Evolutionary conservation across 2,113 vertebrate species (phyloP), one percentile per base, ranked within the genome.

Genomic region (Accipiter cooperii): DNA sequence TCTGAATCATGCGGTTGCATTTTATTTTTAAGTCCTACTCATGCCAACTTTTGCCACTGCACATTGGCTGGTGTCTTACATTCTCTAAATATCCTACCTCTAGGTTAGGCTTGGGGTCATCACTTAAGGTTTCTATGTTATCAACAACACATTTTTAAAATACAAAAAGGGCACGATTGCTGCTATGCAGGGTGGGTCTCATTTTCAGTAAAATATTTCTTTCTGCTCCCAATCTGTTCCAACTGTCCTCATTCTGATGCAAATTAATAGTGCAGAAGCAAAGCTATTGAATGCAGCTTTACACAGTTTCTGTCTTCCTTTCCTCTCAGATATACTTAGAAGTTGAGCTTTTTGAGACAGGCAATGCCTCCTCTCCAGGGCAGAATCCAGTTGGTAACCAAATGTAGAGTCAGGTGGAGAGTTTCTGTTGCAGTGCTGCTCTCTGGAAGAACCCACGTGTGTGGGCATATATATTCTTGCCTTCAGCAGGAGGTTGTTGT

Each of bases 381-480:
- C 74, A 58, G 91, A 73, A 84, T 93, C 44, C 66, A 54, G 58
- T 26, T 86, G 70, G 77, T 46, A 89, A 85, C 31, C 66, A 40
- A 90, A 70, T 34, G 29, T 8, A 3, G 84, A 91, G 58, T 89
- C 71, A 68, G 93, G 81, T 58, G 75, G 93, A 76, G 90, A 89
- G 81, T 87, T 93, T 65, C 52, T 85, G 15, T 89, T 89, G 77
- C 89, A 70, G 58, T 36, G 38, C 69, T 81, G 34, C 52, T 87
- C 57, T 66, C 70, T 19, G 89, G 81, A 85, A 94, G 70, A 95
- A 38, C 70, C 52, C 87, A 33, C 5, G 3, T 89, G 61, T 97
- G 95, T 93, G 78, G 91, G 89, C 87, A 93, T 76, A 57, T 22
- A 16, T 63, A 80, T 77, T 65, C 81, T 68, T 93, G 89, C 95